These are phyloP conservation scores for Sphyrna mokarran DNA, from an alignment of 2,113 vertebrate genomes.

Conservation along the genomic window DNA sequence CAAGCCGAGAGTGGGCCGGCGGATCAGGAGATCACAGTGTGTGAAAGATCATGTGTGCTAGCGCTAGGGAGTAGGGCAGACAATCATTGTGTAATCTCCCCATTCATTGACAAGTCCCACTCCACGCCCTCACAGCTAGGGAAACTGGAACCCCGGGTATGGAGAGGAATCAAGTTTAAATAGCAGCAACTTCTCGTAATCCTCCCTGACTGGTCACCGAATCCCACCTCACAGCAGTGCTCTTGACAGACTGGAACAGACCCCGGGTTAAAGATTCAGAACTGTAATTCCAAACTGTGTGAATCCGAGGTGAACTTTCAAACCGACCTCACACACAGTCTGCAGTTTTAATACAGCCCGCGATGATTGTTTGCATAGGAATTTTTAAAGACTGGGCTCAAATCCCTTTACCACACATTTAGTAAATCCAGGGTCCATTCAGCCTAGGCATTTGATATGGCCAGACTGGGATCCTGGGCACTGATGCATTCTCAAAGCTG, in stretches of 20 bases:
- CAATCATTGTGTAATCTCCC: no score
- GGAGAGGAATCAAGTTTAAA: not conserved
- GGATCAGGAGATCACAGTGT: not conserved
- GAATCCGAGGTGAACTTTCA: not conserved
- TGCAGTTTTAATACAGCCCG: not conserved
- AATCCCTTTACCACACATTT: not conserved
- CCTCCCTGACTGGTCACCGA: not conserved
- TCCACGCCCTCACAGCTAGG: not conserved
- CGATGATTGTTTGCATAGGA: not conserved
- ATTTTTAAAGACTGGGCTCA: not conserved
- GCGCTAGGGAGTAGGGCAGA: no score
- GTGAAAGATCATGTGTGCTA: no score
- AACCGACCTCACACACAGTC: not conserved
- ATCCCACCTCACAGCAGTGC: not conserved
- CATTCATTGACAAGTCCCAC: no score
- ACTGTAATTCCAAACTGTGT: not conserved
- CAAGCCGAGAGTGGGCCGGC: not conserved
- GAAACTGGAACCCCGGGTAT: not conserved
- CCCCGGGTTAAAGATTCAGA: not conserved
- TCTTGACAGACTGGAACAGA: slow-evolving; percentile 13
- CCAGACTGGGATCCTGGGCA: not conserved
- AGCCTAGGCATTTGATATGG: not conserved
- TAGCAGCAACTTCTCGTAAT: not conserved
- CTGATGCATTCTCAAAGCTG: not conserved
- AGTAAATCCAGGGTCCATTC: not conserved